phyloP scores from a whole-genome alignment of 2,797 vertebrate genomes.

The Myotis daubentonii region DNA sequence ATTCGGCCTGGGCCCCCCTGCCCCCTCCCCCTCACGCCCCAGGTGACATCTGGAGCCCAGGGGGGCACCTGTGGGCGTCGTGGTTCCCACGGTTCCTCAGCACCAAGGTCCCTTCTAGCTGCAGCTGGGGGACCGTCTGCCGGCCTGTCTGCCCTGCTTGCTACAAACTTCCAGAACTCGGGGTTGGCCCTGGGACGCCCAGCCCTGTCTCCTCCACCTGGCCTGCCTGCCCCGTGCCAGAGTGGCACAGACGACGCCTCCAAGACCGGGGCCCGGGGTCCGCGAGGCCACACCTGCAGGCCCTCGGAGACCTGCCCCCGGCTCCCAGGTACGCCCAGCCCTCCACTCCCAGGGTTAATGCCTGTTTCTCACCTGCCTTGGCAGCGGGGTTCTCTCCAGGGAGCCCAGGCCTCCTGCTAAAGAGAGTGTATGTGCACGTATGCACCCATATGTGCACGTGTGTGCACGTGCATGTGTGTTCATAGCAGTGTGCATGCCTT shows the following conservation, averaged over 20 bases:
- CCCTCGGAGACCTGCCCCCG: too few relatives aligned
- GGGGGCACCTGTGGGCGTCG: not conserved
- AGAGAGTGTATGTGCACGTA: too few relatives aligned
- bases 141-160: too few relatives aligned
- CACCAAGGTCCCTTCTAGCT: rapidly evolving
- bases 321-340: too few relatives aligned
- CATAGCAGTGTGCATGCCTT: too few relatives aligned
- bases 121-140: rapidly evolving
- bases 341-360: too few relatives aligned
- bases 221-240: not conserved
- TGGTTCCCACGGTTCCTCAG: not conserved
- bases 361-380: too few relatives aligned
- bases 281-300: not conserved
- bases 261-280: not conserved
- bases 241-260: too few relatives aligned
- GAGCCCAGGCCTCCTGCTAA: too few relatives aligned
- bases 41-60: not conserved
- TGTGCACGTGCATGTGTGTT: too few relatives aligned
- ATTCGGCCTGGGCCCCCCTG: rapidly evolving
- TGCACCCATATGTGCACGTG: too few relatives aligned
- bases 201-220: not conserved
- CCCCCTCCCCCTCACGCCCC: not conserved
- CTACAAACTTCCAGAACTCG: rapidly evolving
- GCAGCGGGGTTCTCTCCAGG: too few relatives aligned
- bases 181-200: rapidly evolving